Evolutionary conservation across 2,113 vertebrate genomes (phyloP).

Genomic region (Tichodroma muraria): DNA sequence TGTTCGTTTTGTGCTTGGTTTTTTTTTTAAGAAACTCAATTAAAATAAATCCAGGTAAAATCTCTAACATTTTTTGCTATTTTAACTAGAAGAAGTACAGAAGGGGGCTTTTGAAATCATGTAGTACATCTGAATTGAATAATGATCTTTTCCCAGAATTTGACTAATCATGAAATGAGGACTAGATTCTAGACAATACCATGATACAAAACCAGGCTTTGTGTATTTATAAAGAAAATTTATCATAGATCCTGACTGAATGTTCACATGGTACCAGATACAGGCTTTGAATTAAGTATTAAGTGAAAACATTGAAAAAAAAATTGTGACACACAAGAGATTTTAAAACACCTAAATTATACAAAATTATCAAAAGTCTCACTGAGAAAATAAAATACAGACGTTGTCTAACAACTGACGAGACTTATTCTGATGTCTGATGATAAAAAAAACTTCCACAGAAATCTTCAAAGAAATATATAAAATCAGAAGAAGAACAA

Average conservation of each 20-base stretch:
- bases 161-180: not conserved
- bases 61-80: not conserved
- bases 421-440: not conserved
- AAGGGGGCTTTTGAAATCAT: not conserved
- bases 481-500: conserved; percentile 33
- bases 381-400: not conserved
- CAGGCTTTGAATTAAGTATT: not conserved
- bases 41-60: not conserved
- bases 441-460: conserved; percentile 26
- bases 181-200: not conserved
- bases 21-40: not conserved
- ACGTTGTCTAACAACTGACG: conserved; percentile 10
- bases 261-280: not conserved
- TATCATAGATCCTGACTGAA: not conserved
- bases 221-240: not conserved
- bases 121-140: not conserved
- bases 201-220: not conserved
- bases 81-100: not conserved
- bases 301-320: not conserved
- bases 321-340: not conserved
- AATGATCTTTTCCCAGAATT: not conserved
- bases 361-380: conserved; percentile 27
- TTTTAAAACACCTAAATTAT: conserved; percentile 36
- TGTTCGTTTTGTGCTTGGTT: not conserved
- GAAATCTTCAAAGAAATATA: conserved; percentile 31